A percentile compares a stretch with the other conserved stretches of the same genome.
Evolutionary conservation across 2,797 vertebrate species (phyloP).

Genomic region (Eulemur mongoz): DNA sequence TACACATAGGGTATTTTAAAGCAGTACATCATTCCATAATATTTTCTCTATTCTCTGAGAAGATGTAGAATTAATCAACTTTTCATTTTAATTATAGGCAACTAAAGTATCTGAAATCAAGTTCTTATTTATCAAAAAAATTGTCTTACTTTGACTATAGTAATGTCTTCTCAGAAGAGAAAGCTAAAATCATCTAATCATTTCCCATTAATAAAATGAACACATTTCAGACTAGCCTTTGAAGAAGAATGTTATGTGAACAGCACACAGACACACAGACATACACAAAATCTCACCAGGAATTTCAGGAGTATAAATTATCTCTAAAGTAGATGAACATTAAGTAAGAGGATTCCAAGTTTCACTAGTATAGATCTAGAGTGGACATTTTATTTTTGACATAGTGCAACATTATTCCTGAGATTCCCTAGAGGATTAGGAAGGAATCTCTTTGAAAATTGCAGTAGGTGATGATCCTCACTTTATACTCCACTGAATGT

Average conservation of each 20-base stretch:
- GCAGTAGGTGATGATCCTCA: not conserved
- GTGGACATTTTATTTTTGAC: not conserved
- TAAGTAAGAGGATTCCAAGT: not conserved
- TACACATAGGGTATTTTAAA: not conserved
- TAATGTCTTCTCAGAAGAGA: not conserved
- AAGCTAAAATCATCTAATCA: not conserved
- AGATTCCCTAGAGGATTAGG: not conserved
- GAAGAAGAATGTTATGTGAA: not conserved
- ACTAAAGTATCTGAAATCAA: not conserved
- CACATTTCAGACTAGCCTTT: not conserved
- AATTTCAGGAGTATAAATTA: not conserved
- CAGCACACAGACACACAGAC: rapidly evolving
- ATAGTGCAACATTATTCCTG: not conserved
- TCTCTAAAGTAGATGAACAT: not conserved
- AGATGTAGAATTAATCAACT: not conserved
- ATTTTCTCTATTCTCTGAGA: not conserved
- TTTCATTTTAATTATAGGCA: constrained; percentile 19
- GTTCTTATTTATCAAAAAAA: not conserved
- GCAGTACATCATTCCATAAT: not conserved
- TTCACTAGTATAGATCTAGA: not conserved
- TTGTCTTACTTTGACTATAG: not conserved
- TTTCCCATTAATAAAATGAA: not conserved
- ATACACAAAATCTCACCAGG: not conserved
- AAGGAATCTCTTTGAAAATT: not conserved
- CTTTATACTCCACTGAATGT: not conserved